Conservation (phyloP, 2,113 vertebrate genomes). For the Corythornis cristatus region DNA sequence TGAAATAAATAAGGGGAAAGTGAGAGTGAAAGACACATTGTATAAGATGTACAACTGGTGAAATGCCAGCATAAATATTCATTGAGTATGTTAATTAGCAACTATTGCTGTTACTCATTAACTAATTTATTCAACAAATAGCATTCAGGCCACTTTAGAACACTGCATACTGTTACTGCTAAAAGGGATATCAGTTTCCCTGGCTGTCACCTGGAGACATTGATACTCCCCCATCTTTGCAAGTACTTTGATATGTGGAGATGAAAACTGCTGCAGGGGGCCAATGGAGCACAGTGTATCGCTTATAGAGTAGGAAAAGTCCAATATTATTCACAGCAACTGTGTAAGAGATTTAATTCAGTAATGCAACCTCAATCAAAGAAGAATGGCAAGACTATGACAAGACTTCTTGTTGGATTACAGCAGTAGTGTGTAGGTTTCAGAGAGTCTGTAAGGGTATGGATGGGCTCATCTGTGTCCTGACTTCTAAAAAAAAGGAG, state of each 20-base stretch:
- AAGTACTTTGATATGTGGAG: slow-evolving; percentile 23
- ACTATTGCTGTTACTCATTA: slow-evolving; percentile 70
- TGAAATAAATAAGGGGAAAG: slow-evolving; percentile 61
- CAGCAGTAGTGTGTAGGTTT: accelerated
- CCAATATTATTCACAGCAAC: not conserved
- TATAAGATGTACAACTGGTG: slow-evolving; percentile 51
- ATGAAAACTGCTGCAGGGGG: not conserved
- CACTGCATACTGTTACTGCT: slow-evolving; percentile 63
- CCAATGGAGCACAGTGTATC: not conserved
- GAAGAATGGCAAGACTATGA: not conserved
- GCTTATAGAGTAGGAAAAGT: not conserved
- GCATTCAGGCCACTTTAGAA: slow-evolving; percentile 62
- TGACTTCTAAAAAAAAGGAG: not conserved
- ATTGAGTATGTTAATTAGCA: slow-evolving; percentile 70
- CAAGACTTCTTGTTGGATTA: not conserved
- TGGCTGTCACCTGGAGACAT: slow-evolving; percentile 70
- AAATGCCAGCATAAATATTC: slow-evolving; percentile 67
- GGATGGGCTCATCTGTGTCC: not conserved
- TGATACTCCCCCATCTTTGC: slow-evolving; percentile 43
- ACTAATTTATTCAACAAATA: slow-evolving; percentile 72
- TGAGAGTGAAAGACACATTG: slow-evolving; percentile 68
- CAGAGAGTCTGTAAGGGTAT: not conserved
- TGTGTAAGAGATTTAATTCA: not conserved
- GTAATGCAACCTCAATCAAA: not conserved
- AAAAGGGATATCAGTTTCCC: slow-evolving; percentile 58